Base-by-base conservation (phyloP, 2,113 vertebrate genomes). In the Montifringilla adamsi region DNA sequence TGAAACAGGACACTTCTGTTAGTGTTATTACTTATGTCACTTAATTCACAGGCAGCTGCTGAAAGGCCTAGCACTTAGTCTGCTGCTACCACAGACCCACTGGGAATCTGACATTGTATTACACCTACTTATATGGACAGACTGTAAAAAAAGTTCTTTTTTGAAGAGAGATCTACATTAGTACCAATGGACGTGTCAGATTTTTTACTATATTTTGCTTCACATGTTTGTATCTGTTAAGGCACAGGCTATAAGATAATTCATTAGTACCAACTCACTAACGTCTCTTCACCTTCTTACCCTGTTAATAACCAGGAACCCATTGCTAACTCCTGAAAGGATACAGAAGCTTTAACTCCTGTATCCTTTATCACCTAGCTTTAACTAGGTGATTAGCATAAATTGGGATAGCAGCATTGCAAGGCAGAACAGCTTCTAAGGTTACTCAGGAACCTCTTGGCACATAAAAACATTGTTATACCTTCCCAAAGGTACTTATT, bases 391-490 rank as follows among this genome's bases (percentile, higher is more conserved):
- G 33, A 44, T 21, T 13, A 63, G 16, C n/a, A 76, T 5, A 43
- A 81, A 37, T 20, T 23, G 9, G 33, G 55, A 69, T 20, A 44
- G 46, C 11, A n/a, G 24, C 0, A 2, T 3, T 64, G 59, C 62
- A 88, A 13, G 11, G 8, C 16, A 20, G 26, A 86, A 35, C 31
- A 79, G 43, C 27, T 39, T 43, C n/a, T 77, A n/a, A 27, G 44
- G 20, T 39, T 56, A 28, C 23, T 81, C 22, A 59, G 2, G 39
- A 72, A 87, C 18, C 23, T 68, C 64, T 28, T 43, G 49, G 74
- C 31, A 63, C 39, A n/a, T 2, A 52, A n/a, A 35, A 21, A 53
- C 0, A 0, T 26, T 49, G 44, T 22, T 44, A 30, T 1, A 68
- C 28, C 9, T 59, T 56, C 68, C 28, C 73, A 81, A 59, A 77